A percentile compares a stretch with the other conserved stretches of the same genome.
Evolutionary conservation across 2,888 invertebrate species (phyloP).

Genomic region (Drosophila maculinotata): DNA sequence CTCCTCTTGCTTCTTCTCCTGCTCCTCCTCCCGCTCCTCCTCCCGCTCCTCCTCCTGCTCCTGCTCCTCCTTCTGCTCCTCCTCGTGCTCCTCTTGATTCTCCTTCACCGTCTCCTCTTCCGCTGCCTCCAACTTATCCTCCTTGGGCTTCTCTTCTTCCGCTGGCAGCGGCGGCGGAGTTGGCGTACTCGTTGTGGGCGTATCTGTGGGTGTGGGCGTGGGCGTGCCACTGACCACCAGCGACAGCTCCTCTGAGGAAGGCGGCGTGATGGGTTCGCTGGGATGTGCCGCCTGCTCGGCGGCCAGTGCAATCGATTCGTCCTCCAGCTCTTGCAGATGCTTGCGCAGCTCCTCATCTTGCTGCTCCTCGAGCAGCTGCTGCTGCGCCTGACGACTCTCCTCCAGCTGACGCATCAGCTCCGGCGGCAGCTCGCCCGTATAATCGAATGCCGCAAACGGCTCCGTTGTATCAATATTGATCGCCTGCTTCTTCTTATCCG

Average conservation of each 20-base stretch:
- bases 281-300: constrained; percentile 28
- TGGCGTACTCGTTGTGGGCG: constrained; percentile 23
- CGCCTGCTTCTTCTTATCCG: constrained; percentile 74
- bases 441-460: constrained; percentile 62
- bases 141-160: not conserved
- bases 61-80: constrained; percentile 4
- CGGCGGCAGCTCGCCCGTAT: constrained; percentile 63
- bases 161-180: constrained; percentile 18
- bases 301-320: constrained; percentile 26
- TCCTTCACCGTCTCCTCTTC: not conserved
- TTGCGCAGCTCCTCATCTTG: constrained; percentile 41
- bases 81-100: not conserved
- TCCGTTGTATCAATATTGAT: constrained; percentile 39
- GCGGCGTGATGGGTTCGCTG: constrained; percentile 26
- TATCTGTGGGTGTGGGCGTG: constrained; percentile 20
- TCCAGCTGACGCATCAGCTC: constrained; percentile 65
- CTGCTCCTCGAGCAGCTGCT: constrained; percentile 32
- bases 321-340: constrained; percentile 40
- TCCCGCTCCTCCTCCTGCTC: constrained; percentile 1
- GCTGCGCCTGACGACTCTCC: constrained; percentile 38
- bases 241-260: constrained; percentile 35
- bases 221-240: constrained; percentile 29
- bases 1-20: not conserved
- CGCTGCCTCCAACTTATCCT: not conserved
- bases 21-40: constrained; percentile 2